Base-by-base conservation (phyloP, 1,140 invertebrate genomes). In the Pogonognathellus flavescens region DNA sequence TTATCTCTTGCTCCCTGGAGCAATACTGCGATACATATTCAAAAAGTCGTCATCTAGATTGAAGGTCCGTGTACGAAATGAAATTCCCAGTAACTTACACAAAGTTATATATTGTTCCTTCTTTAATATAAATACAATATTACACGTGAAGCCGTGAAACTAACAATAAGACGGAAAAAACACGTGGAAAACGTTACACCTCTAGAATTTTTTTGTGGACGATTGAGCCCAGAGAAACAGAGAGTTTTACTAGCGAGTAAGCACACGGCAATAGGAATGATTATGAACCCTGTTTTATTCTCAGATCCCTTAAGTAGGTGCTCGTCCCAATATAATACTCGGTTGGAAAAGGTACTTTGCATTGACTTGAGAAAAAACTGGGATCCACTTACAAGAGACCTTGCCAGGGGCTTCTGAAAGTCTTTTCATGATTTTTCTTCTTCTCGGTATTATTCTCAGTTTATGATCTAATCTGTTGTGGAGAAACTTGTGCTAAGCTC, bases 301-400 rank as follows among this genome's bases (percentile, higher is more conserved):
- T 66, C 18, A 14, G 62, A 66, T 66, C 62, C 62, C 62, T 66
- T 66, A 66, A 66, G 62, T 66, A 66, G 62, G 62, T 66, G 62
- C 22, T 41, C 31, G 31, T 41, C 31, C 31, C 6, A 41, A 41
- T 6, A 41, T 41, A 41, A 41, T 41, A 41, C 31, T 41, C 6
- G 2, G 31, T 41, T 3, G 6, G 31, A 41, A 41, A 41, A 60
- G 22, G 11, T 25, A 25, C 20, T 66, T 66, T 62, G 60, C 60
- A 62, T 22, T 66, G 62, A 20, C 20, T 66, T 60, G 14, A 41
- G 31, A 66, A 66, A 66, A 62, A 66, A 66, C 22, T 66, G 13
- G 62, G 62, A 66, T 66, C 20, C 11, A 25, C 62, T 66, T 25
- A 25, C 22, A 14, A 25, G 62, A 66, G 62, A 66, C 62, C 62